Conservation (phyloP, 2,888 invertebrate genomes). For the Oscheius sp. region DNA sequence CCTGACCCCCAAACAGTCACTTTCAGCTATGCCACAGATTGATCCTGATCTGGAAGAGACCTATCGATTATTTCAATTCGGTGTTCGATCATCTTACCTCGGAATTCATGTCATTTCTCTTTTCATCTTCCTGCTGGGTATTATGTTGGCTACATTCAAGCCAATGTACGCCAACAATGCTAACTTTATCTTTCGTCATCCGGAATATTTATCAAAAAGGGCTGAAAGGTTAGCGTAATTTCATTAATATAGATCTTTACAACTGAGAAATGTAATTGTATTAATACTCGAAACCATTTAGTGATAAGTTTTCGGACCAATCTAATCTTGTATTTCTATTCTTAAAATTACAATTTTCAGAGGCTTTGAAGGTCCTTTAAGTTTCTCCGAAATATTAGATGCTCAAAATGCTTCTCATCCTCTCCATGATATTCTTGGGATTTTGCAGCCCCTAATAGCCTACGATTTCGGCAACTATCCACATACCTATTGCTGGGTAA, state of each 20-base stretch:
- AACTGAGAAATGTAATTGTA: too few species aligned
- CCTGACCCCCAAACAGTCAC: too few species aligned
- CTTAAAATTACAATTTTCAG: not conserved
- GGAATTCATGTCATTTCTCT: not conserved
- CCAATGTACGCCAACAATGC: not conserved
- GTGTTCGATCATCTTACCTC: not conserved
- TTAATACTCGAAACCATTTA: too few species aligned
- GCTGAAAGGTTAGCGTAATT: too few species aligned
- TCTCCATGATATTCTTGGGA: not conserved
- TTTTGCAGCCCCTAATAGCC: not conserved
- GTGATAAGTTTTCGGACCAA: not conserved
- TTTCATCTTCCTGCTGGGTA: not conserved
- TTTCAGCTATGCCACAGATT: too few species aligned
- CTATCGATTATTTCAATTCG: not conserved
- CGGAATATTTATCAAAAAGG: too few species aligned
- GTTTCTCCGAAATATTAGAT: not conserved
- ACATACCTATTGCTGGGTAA: slow-evolving; percentile 10
- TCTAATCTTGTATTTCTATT: not conserved
- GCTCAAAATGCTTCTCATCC: not conserved
- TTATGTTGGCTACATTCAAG: not conserved
- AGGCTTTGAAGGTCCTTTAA: not conserved
- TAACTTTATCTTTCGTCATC: too few species aligned
- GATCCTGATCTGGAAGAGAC: too few species aligned
- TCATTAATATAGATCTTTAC: too few species aligned
- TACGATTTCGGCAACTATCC: not conserved